Evolutionary conservation across 2,797 vertebrate genomes (phyloP), one percentile per base, ranked within the genome.

Genomic region (Paedocypris micromegethes): DNA sequence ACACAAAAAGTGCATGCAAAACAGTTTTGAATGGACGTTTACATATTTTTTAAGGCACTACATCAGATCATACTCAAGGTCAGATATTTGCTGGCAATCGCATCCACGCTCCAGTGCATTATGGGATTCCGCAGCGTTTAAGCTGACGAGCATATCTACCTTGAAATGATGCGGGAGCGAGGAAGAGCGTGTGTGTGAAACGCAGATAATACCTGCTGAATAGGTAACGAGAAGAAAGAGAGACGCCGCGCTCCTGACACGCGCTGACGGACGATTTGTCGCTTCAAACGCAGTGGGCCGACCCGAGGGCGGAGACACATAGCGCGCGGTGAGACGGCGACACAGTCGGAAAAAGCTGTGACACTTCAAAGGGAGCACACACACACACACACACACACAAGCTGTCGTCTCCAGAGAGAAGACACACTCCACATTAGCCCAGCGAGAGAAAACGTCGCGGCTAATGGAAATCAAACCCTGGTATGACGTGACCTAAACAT

Each of bases 191-290:
- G 52, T 6, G 3, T 51, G 7, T 71, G 39, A 62, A 54, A 66
- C 48, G 43, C 58, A 56, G 72, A 74, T 64, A 43, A 72, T 51
- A 72, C 41, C 51, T 67, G 50, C 57, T 53, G 67, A 70, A 58
- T 40, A 64, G 39, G 8, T 49, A 40, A 45, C 66, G 51, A 65
- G 56, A 6, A 54, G 3, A 72, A 48, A 9, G 61, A 59, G 40
- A 55, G 61, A 66, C 37, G 48, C 50, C 38, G 5, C 44, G 9
- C 61, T 64, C 63, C 43, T 60, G 49, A 66, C 47, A 58, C 39
- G 45, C n/a, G 69, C 44, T 73, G 79, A 81, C 69, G 62, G 73
- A 50, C 66, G 67, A 79, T 81, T 78, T 81, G 78, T 79, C 69
- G 68, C 73, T 78, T 81, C 76, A 81, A 77, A 77, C 69, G 52